A percentile compares a stretch with the other conserved stretches of the same genome.
Evolutionary conservation across 2,797 vertebrate genomes (phyloP).

Genomic region (Crenichthys baileyi): DNA sequence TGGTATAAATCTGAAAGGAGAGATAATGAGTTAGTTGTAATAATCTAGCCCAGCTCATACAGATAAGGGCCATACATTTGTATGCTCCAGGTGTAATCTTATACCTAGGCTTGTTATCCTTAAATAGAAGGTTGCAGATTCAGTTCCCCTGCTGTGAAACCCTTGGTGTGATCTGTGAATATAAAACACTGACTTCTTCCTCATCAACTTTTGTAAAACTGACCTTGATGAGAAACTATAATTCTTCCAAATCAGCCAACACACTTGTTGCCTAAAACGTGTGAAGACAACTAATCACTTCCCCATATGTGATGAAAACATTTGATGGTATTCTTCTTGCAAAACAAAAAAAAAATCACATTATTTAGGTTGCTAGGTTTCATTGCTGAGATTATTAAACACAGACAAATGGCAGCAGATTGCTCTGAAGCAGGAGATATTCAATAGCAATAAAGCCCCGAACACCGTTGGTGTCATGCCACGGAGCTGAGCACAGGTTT

Average conservation of each 20-base stretch:
- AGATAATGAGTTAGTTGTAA: conserved; percentile 67
- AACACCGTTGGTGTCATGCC: not conserved
- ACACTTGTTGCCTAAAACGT: not conserved
- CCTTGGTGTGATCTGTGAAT: conserved; percentile 5
- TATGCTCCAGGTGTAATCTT: conserved; percentile 38
- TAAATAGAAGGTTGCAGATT: conserved; percentile 44
- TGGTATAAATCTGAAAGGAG: conserved; percentile 57
- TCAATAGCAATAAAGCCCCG: not conserved
- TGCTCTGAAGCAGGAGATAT: not conserved
- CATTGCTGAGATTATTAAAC: not conserved
- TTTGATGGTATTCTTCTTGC: not conserved
- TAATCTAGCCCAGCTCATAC: conserved; percentile 58
- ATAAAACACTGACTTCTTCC: conserved; percentile 5
- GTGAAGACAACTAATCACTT: conserved; percentile 7
- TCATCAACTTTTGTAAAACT: conserved; percentile 1
- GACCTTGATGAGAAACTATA: conserved; percentile 26
- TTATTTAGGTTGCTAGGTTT: not conserved
- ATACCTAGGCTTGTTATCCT: conserved; percentile 38
- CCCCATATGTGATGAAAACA: too few species aligned
- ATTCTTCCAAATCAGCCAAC: conserved; percentile 15
- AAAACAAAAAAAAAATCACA: not conserved
- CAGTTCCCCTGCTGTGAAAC: conserved; percentile 34
- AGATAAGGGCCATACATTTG: conserved; percentile 57
- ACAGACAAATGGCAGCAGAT: not conserved
- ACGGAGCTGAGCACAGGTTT: too few species aligned